Percentiles rank a stretch among this genome's conserved stretches.
phyloP scores from a whole-genome alignment of 1,140 invertebrate species.

The Hestina assimilis region DNA sequence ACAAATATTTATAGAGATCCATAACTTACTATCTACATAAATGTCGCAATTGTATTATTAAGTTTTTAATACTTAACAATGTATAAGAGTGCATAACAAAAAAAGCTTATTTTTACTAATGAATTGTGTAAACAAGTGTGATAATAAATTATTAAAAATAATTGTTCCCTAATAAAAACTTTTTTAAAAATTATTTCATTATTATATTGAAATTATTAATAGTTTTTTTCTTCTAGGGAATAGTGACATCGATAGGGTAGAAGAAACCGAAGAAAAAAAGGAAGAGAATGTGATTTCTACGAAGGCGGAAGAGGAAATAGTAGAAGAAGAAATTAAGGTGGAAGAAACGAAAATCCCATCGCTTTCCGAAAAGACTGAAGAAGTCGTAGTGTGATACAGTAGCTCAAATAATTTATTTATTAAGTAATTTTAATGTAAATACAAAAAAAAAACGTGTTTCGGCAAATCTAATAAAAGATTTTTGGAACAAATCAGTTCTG shows the following conservation, averaged over 20 bases:
- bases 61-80: no score
- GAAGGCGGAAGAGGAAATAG: slow-evolving; percentile 17
- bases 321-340: slow-evolving; percentile 19
- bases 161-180: no score
- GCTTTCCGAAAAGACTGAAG: slow-evolving; percentile 38
- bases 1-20: no score
- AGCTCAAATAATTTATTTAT: slow-evolving; percentile 48
- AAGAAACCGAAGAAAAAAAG: slow-evolving; percentile 27
- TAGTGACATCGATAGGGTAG: slow-evolving; percentile 51
- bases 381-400: slow-evolving; percentile 22
- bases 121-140: no score
- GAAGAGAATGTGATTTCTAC: slow-evolving; percentile 6
- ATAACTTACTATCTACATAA: no score
- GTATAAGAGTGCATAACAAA: no score
- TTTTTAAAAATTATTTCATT: no score
- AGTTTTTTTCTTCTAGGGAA: slow-evolving; percentile 40
- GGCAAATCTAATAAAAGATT: slow-evolving; percentile 12
- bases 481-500: background rate
- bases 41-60: no score
- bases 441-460: slow-evolving; percentile 13
- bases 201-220: no score
- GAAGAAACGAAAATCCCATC: slow-evolving; percentile 18
- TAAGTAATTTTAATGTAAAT: slow-evolving; percentile 47
- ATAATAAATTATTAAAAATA: no score
- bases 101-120: no score